These are phyloP conservation scores for Acanthoscelides obtectus DNA, from an alignment of 2,888 invertebrate species.

Conservation along the genomic window DNA sequence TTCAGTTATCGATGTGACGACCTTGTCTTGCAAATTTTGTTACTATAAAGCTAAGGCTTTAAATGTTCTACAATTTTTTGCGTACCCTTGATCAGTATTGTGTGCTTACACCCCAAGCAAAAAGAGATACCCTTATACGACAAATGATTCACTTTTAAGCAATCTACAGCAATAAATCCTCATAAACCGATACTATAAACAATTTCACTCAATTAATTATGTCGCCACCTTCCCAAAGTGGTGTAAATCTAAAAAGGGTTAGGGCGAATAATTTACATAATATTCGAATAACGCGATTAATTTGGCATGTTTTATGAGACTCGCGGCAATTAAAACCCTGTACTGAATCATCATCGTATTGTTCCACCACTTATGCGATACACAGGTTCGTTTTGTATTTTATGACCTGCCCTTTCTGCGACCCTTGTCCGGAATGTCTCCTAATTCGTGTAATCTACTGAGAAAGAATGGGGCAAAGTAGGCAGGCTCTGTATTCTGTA, in stretches of 20 bases:
- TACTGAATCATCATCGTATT: conserved; percentile 19
- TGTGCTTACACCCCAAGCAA: too few species aligned
- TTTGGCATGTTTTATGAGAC: conserved; percentile 25
- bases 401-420: neutral
- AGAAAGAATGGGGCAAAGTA: neutral
- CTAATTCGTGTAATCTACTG: neutral
- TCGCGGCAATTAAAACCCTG: conserved; percentile 18
- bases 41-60: too few species aligned
- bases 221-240: conserved; percentile 25
- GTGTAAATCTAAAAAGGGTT: conserved; percentile 31
- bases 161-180: neutral
- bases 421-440: neutral
- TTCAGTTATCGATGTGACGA: too few species aligned
- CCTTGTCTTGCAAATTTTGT: too few species aligned
- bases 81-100: too few species aligned
- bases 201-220: conserved; percentile 26
- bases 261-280: conserved; percentile 30
- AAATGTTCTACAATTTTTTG: too few species aligned
- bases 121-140: too few species aligned
- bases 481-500: too few species aligned
- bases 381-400: neutral
- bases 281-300: conserved; percentile 26
- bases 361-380: conserved; percentile 20
- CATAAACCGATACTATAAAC: conserved; percentile 9
- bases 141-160: too few species aligned